A percentile compares a stretch with the other conserved stretches of the same genome.
phyloP scores from a whole-genome alignment of 2,888 invertebrate genomes.

The Mermis nigrescens region DNA sequence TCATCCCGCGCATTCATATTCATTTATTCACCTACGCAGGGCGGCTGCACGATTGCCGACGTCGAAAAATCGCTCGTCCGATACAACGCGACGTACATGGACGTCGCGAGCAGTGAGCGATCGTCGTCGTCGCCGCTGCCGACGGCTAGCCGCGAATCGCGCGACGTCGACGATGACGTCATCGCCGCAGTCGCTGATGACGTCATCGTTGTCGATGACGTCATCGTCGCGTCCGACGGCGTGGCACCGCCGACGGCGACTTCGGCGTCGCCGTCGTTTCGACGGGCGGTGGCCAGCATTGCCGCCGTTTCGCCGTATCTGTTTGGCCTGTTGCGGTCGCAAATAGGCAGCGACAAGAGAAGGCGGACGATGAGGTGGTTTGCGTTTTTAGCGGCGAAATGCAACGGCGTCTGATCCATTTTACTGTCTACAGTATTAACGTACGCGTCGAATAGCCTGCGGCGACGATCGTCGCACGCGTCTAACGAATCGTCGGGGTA shows the following conservation, averaged over 20 bases:
- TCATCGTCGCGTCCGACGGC: no score
- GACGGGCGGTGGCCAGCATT: not conserved
- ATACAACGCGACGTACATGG: not conserved
- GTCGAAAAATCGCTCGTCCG: not conserved
- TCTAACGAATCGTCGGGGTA: conserved; percentile 6
- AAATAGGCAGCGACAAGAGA: conserved; percentile 6
- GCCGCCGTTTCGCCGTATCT: conserved; percentile 11
- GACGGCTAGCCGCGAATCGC: not conserved
- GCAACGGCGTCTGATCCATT: conserved; percentile 16
- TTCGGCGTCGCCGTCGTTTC: not conserved
- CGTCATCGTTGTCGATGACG: not conserved
- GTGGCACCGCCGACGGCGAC: not conserved
- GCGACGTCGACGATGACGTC: no score
- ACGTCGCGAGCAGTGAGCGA: not conserved
- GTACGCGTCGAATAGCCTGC: conserved; percentile 11
- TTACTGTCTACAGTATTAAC: conserved; percentile 19
- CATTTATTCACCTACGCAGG: not conserved
- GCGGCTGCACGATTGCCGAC: not conserved
- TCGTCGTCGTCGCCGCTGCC: not conserved
- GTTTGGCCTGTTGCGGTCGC: conserved; percentile 9
- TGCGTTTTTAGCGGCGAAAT: conserved; percentile 15
- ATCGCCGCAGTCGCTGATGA: no score
- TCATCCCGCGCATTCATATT: no score
- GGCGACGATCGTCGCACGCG: not conserved
- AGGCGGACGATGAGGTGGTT: conserved; percentile 11